Evolutionary conservation across 1,140 invertebrate species (phyloP).

Genomic region (Tribolium castaneum): DNA sequence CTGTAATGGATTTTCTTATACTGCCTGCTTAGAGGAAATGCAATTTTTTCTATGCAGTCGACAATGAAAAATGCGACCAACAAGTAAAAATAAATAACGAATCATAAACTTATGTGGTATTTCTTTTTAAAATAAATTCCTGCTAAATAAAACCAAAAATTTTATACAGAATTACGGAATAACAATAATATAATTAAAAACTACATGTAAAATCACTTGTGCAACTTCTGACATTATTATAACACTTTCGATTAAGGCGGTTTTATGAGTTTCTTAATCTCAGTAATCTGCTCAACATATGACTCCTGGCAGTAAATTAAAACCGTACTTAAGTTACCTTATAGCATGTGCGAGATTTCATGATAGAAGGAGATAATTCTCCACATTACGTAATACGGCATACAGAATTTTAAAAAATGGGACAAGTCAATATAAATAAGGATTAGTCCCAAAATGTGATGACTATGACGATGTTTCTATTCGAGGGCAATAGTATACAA

Average conservation of each 20-base stretch:
- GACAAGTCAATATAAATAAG: no score
- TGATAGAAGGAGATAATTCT: background rate
- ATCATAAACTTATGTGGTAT: no score
- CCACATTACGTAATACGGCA: no score
- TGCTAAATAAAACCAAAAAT: background rate
- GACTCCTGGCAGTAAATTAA: background rate
- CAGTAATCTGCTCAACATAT: background rate
- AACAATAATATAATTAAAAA: background rate
- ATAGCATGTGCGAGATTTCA: background rate
- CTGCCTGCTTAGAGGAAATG: background rate
- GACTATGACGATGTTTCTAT: no score
- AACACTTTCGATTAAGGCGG: background rate
- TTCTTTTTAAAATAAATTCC: background rate
- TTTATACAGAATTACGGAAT: background rate
- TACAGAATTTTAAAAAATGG: no score
- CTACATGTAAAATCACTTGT: background rate
- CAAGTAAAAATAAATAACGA: no score
- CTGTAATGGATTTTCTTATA: conserved; percentile 5
- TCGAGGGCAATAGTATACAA: no score
- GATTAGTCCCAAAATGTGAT: no score
- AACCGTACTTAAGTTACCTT: background rate
- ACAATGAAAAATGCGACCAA: background rate
- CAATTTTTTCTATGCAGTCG: background rate
- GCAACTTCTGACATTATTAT: background rate
- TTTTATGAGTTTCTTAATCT: background rate